A percentile compares a stretch with the other conserved stretches of the same genome.
Conservation (phyloP, 2,888 invertebrate genomes). For the Subacronicta megacephala region DNA sequence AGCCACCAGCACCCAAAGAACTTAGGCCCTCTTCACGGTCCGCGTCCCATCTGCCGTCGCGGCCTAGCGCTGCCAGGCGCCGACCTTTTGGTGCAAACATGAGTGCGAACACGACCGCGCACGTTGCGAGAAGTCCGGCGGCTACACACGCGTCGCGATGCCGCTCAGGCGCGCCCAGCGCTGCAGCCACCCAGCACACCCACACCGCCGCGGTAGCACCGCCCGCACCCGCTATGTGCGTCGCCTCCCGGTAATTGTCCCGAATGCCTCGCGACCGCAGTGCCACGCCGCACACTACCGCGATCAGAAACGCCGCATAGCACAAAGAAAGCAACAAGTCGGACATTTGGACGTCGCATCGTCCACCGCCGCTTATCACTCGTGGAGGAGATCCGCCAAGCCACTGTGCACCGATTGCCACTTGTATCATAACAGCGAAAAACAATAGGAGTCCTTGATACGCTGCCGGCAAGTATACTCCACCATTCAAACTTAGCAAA, state of each 20-base stretch:
- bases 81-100: slow-evolving; percentile 98
- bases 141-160: slow-evolving; percentile 97
- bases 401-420: slow-evolving; percentile 96
- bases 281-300: slow-evolving; percentile 95
- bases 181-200: slow-evolving; percentile 95
- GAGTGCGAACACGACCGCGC: slow-evolving; percentile 95
- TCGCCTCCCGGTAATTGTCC: slow-evolving; percentile 97
- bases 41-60: slow-evolving; percentile 95
- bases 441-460: slow-evolving; percentile 97
- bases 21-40: slow-evolving; percentile 95
- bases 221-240: slow-evolving; percentile 96
- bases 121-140: slow-evolving; percentile 95
- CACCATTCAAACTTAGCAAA: slow-evolving; percentile 96
- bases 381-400: slow-evolving; percentile 94
- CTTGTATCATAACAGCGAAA: slow-evolving; percentile 97
- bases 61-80: slow-evolving; percentile 97
- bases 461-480: slow-evolving; percentile 97
- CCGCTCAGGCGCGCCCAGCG: slow-evolving; percentile 93
- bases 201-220: slow-evolving; percentile 96
- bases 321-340: slow-evolving; percentile 94
- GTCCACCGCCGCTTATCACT: slow-evolving; percentile 71
- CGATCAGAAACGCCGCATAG: slow-evolving; percentile 95
- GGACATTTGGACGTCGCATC: slow-evolving; percentile 92
- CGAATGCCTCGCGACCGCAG: slow-evolving; percentile 96
- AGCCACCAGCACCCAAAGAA: slow-evolving; percentile 93